phyloP scores from a whole-genome alignment of 2,797 vertebrate genomes.

The Trachops cirrhosus region DNA sequence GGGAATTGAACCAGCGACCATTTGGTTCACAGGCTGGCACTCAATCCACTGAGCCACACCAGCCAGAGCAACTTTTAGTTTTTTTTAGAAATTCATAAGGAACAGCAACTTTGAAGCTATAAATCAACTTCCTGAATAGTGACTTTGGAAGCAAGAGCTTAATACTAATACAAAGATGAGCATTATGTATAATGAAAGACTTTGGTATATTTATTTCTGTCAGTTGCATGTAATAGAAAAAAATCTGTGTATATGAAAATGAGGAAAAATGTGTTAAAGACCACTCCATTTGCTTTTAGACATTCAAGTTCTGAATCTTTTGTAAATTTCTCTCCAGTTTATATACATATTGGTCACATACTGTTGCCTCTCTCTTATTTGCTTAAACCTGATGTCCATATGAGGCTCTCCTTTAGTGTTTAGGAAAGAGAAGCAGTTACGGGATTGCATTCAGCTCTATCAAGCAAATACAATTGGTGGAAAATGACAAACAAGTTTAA shows the following conservation, averaged over 20 bases:
- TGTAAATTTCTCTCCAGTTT: not conserved
- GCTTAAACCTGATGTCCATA: not conserved
- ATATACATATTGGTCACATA: not conserved
- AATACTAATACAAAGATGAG: not conserved
- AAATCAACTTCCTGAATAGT: not conserved
- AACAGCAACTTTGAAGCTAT: not conserved
- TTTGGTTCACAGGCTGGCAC: too few relatives aligned
- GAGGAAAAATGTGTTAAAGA: not conserved
- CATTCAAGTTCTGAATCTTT: not conserved
- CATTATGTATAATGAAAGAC: not conserved
- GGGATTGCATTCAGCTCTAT: not conserved
- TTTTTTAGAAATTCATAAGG: conserved; percentile 28
- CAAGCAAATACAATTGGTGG: not conserved
- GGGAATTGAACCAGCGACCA: too few relatives aligned
- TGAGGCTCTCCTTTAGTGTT: not conserved
- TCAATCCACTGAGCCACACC: too few relatives aligned
- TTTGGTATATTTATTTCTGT: conserved; percentile 2
- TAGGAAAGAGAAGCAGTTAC: not conserved
- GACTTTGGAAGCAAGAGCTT: not conserved
- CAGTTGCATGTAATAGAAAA: not conserved
- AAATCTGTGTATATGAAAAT: not conserved
- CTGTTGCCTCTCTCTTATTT: not conserved
- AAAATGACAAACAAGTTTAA: not conserved
- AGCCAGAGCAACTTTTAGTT: too few relatives aligned
- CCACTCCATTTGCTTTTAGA: not conserved